phyloP scores from a whole-genome alignment of 2,888 invertebrate genomes.

The Orthonychiurus folsomi region DNA sequence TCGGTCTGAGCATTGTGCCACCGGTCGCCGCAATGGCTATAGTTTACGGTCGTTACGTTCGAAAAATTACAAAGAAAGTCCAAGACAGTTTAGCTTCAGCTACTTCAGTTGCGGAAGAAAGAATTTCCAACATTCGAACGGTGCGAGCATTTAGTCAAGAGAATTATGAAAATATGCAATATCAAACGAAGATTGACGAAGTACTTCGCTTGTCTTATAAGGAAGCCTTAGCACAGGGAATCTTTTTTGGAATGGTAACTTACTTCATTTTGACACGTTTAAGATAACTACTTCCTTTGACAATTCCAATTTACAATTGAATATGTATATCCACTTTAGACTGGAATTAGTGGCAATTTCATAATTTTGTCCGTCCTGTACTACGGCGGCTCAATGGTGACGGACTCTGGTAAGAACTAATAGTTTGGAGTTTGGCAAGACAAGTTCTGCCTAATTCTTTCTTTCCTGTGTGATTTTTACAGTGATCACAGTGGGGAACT shows the following conservation, averaged over 20 bases:
- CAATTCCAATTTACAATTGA: neutral
- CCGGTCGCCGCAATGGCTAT: conserved; percentile 77
- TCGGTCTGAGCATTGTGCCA: conserved; percentile 81
- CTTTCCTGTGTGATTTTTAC: neutral
- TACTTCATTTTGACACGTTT: too few species aligned
- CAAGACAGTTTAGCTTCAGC: conserved; percentile 57
- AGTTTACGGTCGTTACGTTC: conserved; percentile 71
- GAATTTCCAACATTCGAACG: conserved; percentile 81
- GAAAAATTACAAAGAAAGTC: conserved; percentile 69
- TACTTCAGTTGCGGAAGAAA: conserved; percentile 76
- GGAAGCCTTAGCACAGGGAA: conserved; percentile 75
- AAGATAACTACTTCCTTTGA: neutral
- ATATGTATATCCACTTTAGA: conserved; percentile 47
- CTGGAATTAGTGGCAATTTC: conserved; percentile 79
- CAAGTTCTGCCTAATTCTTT: conserved; percentile 3
- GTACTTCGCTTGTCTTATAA: conserved; percentile 71
- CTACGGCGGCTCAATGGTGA: conserved; percentile 82
- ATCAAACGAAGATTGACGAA: conserved; percentile 57
- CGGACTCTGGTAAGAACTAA: conserved; percentile 50
- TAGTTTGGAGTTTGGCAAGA: neutral
- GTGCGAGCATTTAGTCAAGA: conserved; percentile 90
- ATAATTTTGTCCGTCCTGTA: conserved; percentile 85
- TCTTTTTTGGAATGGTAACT: conserved; percentile 81
- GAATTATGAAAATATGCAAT: conserved; percentile 60
- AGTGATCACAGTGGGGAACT: conserved; percentile 65